A percentile compares a stretch with the other conserved stretches of the same genome.
Conservation (phyloP, 2,113 vertebrate species). For the Bagarius yarrelli region DNA sequence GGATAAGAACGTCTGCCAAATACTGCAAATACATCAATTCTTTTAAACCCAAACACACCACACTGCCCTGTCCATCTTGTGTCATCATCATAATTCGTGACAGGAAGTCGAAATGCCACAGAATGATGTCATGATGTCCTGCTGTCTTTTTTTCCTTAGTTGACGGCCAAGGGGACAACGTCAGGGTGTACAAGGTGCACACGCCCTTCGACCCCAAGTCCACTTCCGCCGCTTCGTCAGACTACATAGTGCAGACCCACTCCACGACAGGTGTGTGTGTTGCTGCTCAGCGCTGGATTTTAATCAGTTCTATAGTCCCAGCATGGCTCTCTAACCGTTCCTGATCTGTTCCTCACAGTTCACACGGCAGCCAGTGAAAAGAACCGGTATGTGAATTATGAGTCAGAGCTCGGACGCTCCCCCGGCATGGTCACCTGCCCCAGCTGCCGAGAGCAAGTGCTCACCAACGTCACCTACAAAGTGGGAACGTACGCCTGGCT, state of each 20-base stretch:
- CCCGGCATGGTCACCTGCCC: slow-evolving; percentile 66
- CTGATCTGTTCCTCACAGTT: slow-evolving; percentile 40
- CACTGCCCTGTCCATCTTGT: too few relatives aligned
- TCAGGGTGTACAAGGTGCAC: slow-evolving; percentile 70
- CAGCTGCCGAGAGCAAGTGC: slow-evolving; percentile 71
- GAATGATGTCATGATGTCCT: neutral
- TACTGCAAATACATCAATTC: too few relatives aligned
- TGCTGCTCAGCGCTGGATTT: too few relatives aligned
- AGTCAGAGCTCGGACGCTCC: slow-evolving; percentile 52
- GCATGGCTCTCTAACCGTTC: too few relatives aligned
- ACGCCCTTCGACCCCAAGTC: slow-evolving; percentile 60
- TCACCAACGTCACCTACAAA: slow-evolving; percentile 70
- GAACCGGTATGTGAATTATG: slow-evolving; percentile 65
- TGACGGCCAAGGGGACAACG: neutral
- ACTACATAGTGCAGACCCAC: neutral
- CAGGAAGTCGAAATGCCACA: too few relatives aligned
- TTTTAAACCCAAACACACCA: too few relatives aligned
- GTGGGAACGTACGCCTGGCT: slow-evolving; percentile 71
- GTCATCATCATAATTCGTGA: too few relatives aligned
- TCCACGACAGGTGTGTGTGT: slow-evolving; percentile 44
- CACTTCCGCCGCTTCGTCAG: fast-evolving
- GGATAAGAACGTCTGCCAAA: too few relatives aligned
- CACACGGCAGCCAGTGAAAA: slow-evolving; percentile 9
- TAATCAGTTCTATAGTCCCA: neutral
- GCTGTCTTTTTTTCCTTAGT: slow-evolving; percentile 30